Conservation (phyloP, 2,113 vertebrate species). For the Nycticorax nycticorax region DNA sequence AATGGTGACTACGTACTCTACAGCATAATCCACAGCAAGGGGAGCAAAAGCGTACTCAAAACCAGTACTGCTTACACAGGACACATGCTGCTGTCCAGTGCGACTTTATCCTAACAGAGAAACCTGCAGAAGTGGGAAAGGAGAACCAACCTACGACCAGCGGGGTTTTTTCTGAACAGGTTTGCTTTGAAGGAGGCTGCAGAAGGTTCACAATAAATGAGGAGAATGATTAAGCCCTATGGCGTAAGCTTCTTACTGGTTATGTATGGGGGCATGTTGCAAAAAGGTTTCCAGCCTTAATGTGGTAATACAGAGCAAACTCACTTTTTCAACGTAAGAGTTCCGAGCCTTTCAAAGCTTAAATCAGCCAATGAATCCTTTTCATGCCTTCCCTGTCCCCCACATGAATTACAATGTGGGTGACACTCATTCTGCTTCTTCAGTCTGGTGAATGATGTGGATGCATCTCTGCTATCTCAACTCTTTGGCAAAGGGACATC, state of each 20-base stretch:
- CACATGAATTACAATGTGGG: not conserved
- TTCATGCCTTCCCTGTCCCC: not conserved
- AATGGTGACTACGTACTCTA: not conserved
- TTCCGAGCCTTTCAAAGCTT: not conserved
- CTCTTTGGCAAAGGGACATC: not conserved
- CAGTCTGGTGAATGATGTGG: not conserved
- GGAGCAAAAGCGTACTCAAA: not conserved
- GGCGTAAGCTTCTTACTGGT: not conserved
- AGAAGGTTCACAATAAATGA: not conserved
- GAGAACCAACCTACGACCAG: not conserved
- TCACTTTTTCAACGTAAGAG: not conserved
- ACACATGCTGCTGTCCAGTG: not conserved
- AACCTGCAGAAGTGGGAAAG: not conserved
- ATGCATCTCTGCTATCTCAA: not conserved
- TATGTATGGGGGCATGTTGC: fast-evolving
- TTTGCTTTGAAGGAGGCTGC: not conserved
- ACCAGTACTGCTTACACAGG: not conserved
- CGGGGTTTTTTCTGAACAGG: not conserved
- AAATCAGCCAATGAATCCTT: not conserved
- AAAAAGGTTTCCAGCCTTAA: not conserved
- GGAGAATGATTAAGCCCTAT: not conserved
- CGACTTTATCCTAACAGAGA: not conserved
- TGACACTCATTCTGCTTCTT: not conserved
- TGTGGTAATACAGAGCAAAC: not conserved
- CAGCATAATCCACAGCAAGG: not conserved